Evolutionary conservation across 2,888 invertebrate species (phyloP).

Genomic region (Drosophila monieri): DNA sequence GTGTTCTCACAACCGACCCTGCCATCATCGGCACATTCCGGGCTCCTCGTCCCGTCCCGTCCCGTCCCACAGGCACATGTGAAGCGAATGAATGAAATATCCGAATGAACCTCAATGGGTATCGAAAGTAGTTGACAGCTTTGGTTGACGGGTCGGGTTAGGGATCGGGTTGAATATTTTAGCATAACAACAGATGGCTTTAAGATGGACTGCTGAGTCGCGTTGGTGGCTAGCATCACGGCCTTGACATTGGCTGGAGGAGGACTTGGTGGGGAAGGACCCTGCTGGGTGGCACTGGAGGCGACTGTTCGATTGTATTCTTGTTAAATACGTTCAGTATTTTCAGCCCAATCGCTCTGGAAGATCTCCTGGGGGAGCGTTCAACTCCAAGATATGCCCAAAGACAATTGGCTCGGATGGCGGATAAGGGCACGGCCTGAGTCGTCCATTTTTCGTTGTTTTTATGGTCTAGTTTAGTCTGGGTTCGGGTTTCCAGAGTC

Average conservation of each 20-base stretch:
- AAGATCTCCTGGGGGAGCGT: conserved; percentile 71
- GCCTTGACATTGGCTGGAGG: no score
- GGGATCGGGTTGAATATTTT: not conserved
- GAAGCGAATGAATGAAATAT: conserved; percentile 19
- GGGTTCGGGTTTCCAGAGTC: conserved; percentile 20
- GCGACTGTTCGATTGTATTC: not conserved
- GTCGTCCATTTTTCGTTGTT: conserved; percentile 1
- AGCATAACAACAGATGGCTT: conserved; percentile 8
- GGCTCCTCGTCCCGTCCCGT: conserved; percentile 8
- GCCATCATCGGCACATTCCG: not conserved
- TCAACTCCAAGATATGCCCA: conserved; percentile 79
- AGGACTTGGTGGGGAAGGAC: no score
- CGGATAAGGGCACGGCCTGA: conserved; percentile 55
- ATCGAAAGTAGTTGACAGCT: conserved; percentile 28
- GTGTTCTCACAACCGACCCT: conserved; percentile 19
- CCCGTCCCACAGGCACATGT: conserved; percentile 1
- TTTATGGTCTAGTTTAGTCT: conserved; percentile 2
- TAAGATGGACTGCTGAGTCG: not conserved
- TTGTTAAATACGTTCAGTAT: conserved; percentile 53
- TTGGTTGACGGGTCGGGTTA: conserved; percentile 16
- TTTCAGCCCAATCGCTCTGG: conserved; percentile 74
- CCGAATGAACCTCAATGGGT: conserved; percentile 23
- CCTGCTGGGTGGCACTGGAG: no score
- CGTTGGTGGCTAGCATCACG: no score
- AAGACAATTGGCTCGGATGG: conserved; percentile 72